Evolutionary conservation across 1,140 invertebrate species (phyloP), one percentile per base, ranked within the genome.

Genomic region (Lasioglossum baleicum): DNA sequence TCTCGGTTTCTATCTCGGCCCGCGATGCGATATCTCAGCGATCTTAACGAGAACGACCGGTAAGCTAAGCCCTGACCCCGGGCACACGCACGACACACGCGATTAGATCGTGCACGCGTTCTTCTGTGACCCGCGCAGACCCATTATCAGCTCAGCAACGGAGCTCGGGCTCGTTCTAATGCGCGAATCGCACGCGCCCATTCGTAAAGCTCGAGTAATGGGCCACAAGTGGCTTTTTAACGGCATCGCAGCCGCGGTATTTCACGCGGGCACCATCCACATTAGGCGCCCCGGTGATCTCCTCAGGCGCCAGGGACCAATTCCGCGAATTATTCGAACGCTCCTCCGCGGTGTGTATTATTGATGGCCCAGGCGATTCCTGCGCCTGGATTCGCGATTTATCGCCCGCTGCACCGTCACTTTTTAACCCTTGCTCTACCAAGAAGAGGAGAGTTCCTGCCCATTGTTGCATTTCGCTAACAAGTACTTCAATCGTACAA

Each of bases 121-220:
- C 60, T 58, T 78, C 69, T n/a, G n/a, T 76, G 40, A 60, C 72
- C 61, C 31, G 44, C 61, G 73, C 53, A 20, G 63, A 35, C 68
- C 67, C 44, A 65, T 81, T 64, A 69, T 74, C 77, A 74, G 13
- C 20, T 6, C 48, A 51, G 68, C 60, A 53, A 60, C 31, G 48
- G 80, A 78, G 75, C 79, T 15, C 65, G 73, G 76, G 77, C 70
- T 44, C 70, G 86, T 86, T 78, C 90, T 91, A 92, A 91, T 90
- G 88, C 84, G 87, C 80, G 75, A 83, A 82, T 85, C 83, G 84
- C 88, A 86, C 88, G 87, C 85, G 81, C 70, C 85, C 87, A 81
- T 89, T 91, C 89, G 85, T 86, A 84, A 88, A 85, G 81, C 83
- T 7, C 88, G 83, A 90, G 80, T 90, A 91, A 91, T 91, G 88